Base-by-base conservation (phyloP, 2,797 vertebrate genomes). In the Oryzias dopingdopingensis region DNA sequence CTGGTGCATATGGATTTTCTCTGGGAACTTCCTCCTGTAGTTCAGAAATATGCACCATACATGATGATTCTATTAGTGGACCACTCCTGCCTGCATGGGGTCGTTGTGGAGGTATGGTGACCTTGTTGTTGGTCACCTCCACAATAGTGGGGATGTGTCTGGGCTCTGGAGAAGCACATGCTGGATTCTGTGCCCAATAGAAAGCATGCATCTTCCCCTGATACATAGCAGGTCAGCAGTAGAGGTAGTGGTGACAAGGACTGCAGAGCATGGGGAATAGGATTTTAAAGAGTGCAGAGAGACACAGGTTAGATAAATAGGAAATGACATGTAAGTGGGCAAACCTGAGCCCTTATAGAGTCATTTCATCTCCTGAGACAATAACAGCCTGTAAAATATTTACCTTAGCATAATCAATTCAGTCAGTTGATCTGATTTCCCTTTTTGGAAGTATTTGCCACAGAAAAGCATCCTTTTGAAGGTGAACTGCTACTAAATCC, bases 171-270 rank as follows among this genome's bases (percentile, higher is more conserved):
- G 54, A 59, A 37, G 72, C 56, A 56, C 41, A 29, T 57, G 45
- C 18, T 54, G 23, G 56, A 62, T 52, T 46, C 24, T 58, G 59
- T 58, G 37, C 42, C 24, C 67, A 32, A 66, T 45, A 64, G 49
- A 18, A 71, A 63, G 57, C 63, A 60, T n/a, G 2, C 62, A 51
- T 14, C 56, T 43, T 55, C 68, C 57, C 52, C 57, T 56, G 60
- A 70, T 70, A 26, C 47, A 26, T 48, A 66, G 62, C 43, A 57
- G 61, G 74, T 65, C 65, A 75, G 7, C 65, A 57, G 52, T 15
- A 17, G 50, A 62, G 53, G 51, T 26, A 17, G 47, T 52, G 65
- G 15, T 60, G 74, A 77, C 60, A 65, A 37, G 12, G 44, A 59
- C 66, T 62, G 51, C 53, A 56, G 37, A 55, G 42, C 26, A 41